Percentiles rank a stretch among this genome's conserved stretches.
Evolutionary conservation across 2,113 vertebrate species (phyloP).

Genomic region (Chloropsis hardwickii): DNA sequence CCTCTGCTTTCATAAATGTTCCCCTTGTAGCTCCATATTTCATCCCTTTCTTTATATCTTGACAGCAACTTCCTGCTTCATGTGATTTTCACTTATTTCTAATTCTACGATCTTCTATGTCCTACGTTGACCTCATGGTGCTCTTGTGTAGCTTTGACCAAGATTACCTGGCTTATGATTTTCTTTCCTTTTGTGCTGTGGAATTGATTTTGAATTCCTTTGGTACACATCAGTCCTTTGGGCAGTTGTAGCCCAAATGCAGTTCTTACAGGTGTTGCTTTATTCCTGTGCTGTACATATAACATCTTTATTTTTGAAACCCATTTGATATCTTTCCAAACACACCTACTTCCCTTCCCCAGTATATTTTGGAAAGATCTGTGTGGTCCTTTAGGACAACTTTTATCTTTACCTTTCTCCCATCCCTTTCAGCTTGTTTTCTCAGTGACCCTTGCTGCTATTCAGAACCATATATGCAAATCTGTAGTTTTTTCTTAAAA

Average conservation of each 20-base stretch:
- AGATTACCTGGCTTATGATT: neutral
- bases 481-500: neutral
- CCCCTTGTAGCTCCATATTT: neutral
- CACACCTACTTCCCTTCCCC: neutral
- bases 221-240: neutral
- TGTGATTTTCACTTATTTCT: neutral
- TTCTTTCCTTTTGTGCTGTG: neutral
- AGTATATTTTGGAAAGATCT: neutral
- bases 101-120: neutral
- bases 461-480: neutral
- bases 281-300: neutral
- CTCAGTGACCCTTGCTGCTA: neutral
- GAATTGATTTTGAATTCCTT: neutral
- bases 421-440: neutral
- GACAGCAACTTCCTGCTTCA: neutral
- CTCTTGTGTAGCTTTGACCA: neutral
- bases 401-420: neutral
- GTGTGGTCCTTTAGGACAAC: neutral
- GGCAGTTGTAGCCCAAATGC: neutral
- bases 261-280: neutral
- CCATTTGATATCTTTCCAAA: neutral
- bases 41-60: neutral
- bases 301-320: neutral
- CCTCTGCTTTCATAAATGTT: neutral
- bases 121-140: neutral